Conservation (phyloP, 2,797 vertebrate genomes). For the Pelochelys cantorii region DNA sequence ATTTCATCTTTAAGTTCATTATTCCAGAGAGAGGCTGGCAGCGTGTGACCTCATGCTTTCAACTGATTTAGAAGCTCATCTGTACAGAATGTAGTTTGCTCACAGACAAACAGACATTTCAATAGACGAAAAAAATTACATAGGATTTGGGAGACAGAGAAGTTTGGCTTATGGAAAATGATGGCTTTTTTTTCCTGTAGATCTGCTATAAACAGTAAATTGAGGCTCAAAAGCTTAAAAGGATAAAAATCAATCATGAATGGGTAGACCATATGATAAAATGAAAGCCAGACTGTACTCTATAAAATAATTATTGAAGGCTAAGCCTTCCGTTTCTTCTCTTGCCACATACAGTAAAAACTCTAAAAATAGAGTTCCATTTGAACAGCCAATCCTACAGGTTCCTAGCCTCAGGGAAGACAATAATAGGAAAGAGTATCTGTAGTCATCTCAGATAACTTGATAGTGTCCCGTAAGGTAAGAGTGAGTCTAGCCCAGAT, state of each 20-base stretch:
- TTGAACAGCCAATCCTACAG: slow-evolving; percentile 30
- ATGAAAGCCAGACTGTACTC: slow-evolving; percentile 32
- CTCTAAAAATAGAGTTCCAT: slow-evolving; percentile 52
- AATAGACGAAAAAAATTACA: slow-evolving; percentile 58
- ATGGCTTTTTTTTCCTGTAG: slow-evolving; percentile 2
- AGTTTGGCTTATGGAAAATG: slow-evolving; percentile 50
- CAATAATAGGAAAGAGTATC: background rate
- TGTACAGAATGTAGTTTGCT: slow-evolving; percentile 2
- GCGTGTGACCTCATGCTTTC: slow-evolving; percentile 4
- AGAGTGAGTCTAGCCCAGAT: background rate
- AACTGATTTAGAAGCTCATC: slow-evolving; percentile 33
- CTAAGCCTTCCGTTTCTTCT: background rate
- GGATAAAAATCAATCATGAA: slow-evolving; percentile 28
- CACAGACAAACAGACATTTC: slow-evolving; percentile 22
- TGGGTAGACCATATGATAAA: slow-evolving; percentile 47
- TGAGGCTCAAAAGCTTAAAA: slow-evolving; percentile 60
- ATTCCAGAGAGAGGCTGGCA: slow-evolving; percentile 38
- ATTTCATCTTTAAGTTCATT: slow-evolving; percentile 40
- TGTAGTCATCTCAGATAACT: slow-evolving; percentile 30
- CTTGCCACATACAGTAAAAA: background rate
- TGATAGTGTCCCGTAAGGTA: background rate
- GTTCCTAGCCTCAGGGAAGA: slow-evolving; percentile 5
- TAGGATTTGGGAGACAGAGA: slow-evolving; percentile 36
- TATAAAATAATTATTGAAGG: slow-evolving; percentile 38
- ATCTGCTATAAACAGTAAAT: slow-evolving; percentile 48